phyloP scores from a whole-genome alignment of 2,113 vertebrate species.

The Spea bombifrons region DNA sequence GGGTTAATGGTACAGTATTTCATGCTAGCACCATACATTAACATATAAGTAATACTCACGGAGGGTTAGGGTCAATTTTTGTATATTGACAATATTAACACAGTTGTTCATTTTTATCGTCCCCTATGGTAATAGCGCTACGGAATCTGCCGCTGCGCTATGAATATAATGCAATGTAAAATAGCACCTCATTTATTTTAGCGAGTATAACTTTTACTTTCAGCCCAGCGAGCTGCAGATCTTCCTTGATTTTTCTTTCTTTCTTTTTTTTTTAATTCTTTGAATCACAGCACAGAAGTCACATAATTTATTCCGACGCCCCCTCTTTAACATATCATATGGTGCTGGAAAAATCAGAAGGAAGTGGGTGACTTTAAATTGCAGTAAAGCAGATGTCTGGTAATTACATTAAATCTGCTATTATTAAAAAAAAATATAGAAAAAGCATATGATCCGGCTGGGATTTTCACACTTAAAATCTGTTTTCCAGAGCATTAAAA shows the following conservation, averaged over 20 bases:
- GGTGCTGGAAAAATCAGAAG: constrained; percentile 11
- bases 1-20: too few relatives aligned
- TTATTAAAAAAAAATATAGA: constrained; percentile 1
- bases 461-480: constrained; percentile 27
- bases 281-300: not conserved
- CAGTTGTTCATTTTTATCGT: too few relatives aligned
- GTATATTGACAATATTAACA: too few relatives aligned
- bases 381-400: constrained; percentile 24
- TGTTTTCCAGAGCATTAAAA: constrained; percentile 8
- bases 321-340: constrained; percentile 13
- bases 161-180: too few relatives aligned
- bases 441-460: constrained; percentile 15
- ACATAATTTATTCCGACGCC: not conserved
- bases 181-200: too few relatives aligned
- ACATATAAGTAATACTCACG: too few relatives aligned
- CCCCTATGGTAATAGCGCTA: too few relatives aligned
- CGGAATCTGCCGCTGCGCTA: too few relatives aligned
- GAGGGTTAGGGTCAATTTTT: too few relatives aligned
- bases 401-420: constrained; percentile 33
- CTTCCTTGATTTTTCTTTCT: not conserved
- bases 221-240: not conserved
- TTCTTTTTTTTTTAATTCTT: too few relatives aligned
- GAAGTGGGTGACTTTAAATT: constrained; percentile 20
- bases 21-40: too few relatives aligned
- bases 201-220: too few relatives aligned